phyloP scores from a whole-genome alignment of 2,888 invertebrate genomes.

The Tuberolachnus salignus region DNA sequence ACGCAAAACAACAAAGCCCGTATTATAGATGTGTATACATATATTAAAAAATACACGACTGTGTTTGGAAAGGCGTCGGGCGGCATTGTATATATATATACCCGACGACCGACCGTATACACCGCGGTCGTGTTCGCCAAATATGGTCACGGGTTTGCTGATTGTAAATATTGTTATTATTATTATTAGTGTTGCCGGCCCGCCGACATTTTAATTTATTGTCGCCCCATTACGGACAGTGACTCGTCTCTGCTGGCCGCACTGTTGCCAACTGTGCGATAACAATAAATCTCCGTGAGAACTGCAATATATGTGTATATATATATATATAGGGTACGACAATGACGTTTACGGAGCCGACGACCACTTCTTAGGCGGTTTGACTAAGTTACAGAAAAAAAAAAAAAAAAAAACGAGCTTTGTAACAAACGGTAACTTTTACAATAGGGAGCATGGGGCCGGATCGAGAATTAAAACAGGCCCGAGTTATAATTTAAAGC shows the following conservation, averaged over 20 bases:
- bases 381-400: too few relatives aligned
- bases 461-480: too few relatives aligned
- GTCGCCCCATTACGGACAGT: constrained; percentile 11
- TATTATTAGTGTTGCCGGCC: not conserved
- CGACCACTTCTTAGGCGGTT: too few relatives aligned
- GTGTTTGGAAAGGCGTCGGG: constrained; percentile 31
- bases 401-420: too few relatives aligned
- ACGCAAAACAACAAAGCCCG: not conserved
- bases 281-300: not conserved
- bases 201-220: constrained; percentile 20
- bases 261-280: constrained; percentile 5
- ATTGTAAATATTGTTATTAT: constrained; percentile 28
- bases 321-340: too few relatives aligned
- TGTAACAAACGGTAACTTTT: too few relatives aligned
- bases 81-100: not conserved
- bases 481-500: too few relatives aligned
- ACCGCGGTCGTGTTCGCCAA: not conserved
- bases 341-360: too few relatives aligned
- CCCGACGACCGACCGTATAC: not conserved
- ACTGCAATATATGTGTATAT: too few relatives aligned
- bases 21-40: not conserved
- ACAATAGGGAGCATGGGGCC: too few relatives aligned
- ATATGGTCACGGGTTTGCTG: constrained; percentile 36
- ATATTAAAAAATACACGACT: too few relatives aligned
- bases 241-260: not conserved